Evolutionary conservation across 2,113 vertebrate species (phyloP), one percentile per base, ranked within the genome.

Genomic region (Craseonycteris thonglongyai): DNA sequence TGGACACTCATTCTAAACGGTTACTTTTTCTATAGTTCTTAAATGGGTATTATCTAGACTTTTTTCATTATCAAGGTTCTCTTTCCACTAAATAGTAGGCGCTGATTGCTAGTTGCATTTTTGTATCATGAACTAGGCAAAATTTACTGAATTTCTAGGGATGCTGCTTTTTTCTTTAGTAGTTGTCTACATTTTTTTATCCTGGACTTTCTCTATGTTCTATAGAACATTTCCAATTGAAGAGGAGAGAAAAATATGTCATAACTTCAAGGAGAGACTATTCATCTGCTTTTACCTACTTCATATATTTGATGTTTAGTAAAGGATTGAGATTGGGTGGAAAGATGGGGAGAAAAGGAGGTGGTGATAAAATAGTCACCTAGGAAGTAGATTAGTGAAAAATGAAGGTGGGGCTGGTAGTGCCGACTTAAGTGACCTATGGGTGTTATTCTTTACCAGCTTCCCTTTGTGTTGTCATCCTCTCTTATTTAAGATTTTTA

Each of bases 31-130:
- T 89, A 0, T 71, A 54, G 40, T 92, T 69, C 38, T 76, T 59
- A 94, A 83, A 26, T 88, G 80, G 47, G 13, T 84, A 89, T 83
- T 81, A 91, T 40, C 11, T 15, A 88, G 47, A 42, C 19, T 61
- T 90, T 94, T 88, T 87, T 88, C 61, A 33, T 95, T 95, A 74
- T 89, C n/a, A 61, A 33, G 30, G 28, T 91, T 95, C 47, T 89
- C 12, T 93, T 94, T 87, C 56, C 38, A 61, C 38, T 90, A 24
- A 89, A 30, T 59, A 58, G 40, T 93, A 88, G 56, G 16, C 42
- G 69, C 66, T 76, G 65, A 45, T 83, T 92, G 18, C 22, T 38
- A 82, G 0, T 95, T 93, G 80, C 26, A 28, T 78, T 47, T 84
- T 93, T 66, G 21, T 76, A 72, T 35, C 35, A 93, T 51, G 69